Conservation (phyloP, 1,140 invertebrate species). For the Galleria mellonella region DNA sequence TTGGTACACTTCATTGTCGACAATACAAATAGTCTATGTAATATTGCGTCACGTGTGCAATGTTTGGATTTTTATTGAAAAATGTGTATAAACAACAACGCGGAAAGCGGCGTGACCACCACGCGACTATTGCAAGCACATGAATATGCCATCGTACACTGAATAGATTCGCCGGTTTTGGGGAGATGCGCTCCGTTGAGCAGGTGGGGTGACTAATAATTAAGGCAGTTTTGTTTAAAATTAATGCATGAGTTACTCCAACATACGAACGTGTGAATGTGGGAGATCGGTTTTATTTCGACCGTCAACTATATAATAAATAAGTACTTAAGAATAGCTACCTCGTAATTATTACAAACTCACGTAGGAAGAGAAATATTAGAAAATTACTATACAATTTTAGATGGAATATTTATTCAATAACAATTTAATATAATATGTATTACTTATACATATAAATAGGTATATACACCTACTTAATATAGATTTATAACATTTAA, state of each 20-base stretch:
- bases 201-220: slow-evolving; percentile 75
- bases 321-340: too few species aligned
- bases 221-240: slow-evolving; percentile 65
- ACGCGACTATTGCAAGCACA: slow-evolving; percentile 24
- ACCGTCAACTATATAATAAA: too few species aligned
- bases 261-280: slow-evolving; percentile 16
- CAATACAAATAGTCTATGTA: not conserved
- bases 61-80: not conserved
- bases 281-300: slow-evolving; percentile 1
- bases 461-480: too few species aligned
- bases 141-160: slow-evolving; percentile 42
- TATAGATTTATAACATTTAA: slow-evolving; percentile 38
- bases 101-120: not conserved
- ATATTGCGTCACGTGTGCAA: not conserved
- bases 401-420: not conserved
- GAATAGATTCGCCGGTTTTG: slow-evolving; percentile 69
- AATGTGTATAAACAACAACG: slow-evolving; percentile 3
- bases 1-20: slow-evolving; percentile 50
- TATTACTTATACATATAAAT: too few species aligned
- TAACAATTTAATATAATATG: not conserved
- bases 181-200: slow-evolving; percentile 71
- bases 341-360: too few species aligned
- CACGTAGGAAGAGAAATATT: too few species aligned
- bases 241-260: slow-evolving; percentile 58
- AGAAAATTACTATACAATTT: too few species aligned